phyloP scores from a whole-genome alignment of 2,888 invertebrate genomes.

The Dermolepida albohirtum region DNA sequence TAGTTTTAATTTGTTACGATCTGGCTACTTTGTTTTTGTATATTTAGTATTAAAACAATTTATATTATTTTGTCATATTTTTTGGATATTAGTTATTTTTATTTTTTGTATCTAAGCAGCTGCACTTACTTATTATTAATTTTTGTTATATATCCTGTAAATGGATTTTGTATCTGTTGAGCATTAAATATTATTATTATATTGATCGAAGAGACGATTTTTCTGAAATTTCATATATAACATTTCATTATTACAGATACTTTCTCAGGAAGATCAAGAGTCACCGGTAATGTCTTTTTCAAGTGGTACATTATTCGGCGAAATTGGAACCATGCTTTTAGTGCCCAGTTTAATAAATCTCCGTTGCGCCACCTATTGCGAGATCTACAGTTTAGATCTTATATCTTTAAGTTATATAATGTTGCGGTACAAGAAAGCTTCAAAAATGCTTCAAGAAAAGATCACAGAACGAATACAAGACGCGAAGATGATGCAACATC shows the following conservation, averaged over 20 bases:
- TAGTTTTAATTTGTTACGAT: no score
- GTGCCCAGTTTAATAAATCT: slow-evolving; percentile 57
- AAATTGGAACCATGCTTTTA: slow-evolving; percentile 66
- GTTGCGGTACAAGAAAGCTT: slow-evolving; percentile 30
- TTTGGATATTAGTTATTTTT: no score
- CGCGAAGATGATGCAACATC: slow-evolving; percentile 36
- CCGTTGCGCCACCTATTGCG: slow-evolving; percentile 64
- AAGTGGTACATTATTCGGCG: slow-evolving; percentile 69
- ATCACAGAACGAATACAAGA: slow-evolving; percentile 17
- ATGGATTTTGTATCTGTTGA: no score
- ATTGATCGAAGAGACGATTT: no score
- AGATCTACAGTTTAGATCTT: slow-evolving; percentile 66
- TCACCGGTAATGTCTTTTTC: slow-evolving; percentile 69
- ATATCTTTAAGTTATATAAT: slow-evolving; percentile 39
- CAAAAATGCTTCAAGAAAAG: slow-evolving; percentile 10
- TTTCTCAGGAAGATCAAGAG: slow-evolving; percentile 69
- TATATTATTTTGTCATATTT: no score
- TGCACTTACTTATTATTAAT: no score
- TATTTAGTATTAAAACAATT: no score
- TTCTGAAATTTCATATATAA: no score
- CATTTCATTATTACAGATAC: slow-evolving; percentile 40
- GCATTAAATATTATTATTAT: no score
- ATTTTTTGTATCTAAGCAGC: no score
- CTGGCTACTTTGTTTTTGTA: no score
- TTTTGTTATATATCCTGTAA: no score